Base-by-base conservation (phyloP, 2,797 vertebrate genomes). In the Paratrypauchen microcephalus region DNA sequence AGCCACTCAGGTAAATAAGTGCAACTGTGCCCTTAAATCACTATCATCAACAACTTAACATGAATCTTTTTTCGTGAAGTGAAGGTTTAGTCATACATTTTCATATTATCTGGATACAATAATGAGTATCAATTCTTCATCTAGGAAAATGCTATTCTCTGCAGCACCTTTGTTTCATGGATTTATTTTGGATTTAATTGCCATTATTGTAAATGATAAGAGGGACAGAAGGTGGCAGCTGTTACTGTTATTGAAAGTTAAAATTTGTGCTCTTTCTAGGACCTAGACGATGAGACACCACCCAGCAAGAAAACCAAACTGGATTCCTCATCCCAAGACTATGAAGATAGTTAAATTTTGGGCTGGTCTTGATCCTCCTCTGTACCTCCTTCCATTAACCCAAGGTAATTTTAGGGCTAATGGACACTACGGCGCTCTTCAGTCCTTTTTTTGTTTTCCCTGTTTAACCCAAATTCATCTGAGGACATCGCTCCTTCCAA, bases 251-350 rank as follows among this genome's bases (percentile, higher is more conserved):
- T 23, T 50, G 19, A 18, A 50, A 18, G 55, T 39, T 0, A 45
- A 28, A 15, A 5, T 48, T 18, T 56, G 21, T 58, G 2, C 45
- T 45, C 65, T 24, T 41, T 36, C 0, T 7, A 99, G 97, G 97
- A 99, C 89, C 92, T 93, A 85, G 96, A 98, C 89, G 92, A 90
- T 36, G 97, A 96, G 82, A 92, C 84, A 66, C 96, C 96, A 2
- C 95, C 95, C 87, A 95, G 87, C 78, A 98, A 98, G 95, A 98
- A 97, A 89, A 94, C 93, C 92, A 98, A 98, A 94, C 87, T 91
- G 91, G 97, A 98, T 90, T 92, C 94, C 85, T 93, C 95, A 67
- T 95, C 96, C 89, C 95, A 94, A 92, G 96, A 92, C 80, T 91
- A 94, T 70, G 96, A 97, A 86, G 96, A 96, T 91, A 96, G 96